Conservation (phyloP, 2,888 invertebrate species). For the Trissolcus japonicus region DNA sequence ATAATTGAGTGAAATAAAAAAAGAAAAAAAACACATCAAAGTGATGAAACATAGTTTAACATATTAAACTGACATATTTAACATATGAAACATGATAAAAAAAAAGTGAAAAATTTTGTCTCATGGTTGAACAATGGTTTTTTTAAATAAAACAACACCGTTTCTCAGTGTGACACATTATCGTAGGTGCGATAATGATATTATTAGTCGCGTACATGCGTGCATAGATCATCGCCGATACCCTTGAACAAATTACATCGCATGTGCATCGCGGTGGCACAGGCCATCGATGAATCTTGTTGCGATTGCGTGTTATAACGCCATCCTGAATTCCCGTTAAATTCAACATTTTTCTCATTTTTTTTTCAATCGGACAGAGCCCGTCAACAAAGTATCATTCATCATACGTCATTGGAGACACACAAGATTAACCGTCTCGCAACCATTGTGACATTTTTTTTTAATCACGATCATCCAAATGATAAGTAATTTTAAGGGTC, state of each 20-base stretch:
- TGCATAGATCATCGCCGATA: constrained; percentile 49
- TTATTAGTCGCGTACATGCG: constrained; percentile 53
- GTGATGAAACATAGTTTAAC: too few species aligned
- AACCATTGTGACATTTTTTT: constrained; percentile 1
- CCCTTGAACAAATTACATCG: constrained; percentile 48
- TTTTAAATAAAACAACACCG: constrained; percentile 27
- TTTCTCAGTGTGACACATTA: constrained; percentile 48
- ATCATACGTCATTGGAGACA: constrained; percentile 44
- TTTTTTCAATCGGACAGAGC: constrained; percentile 1
- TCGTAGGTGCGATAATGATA: constrained; percentile 57
- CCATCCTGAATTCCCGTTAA: constrained; percentile 33
- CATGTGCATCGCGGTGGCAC: constrained; percentile 40
- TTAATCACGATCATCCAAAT: constrained; percentile 9
- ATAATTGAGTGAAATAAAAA: too few species aligned
- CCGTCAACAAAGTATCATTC: constrained; percentile 29
- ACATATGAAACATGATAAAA: background rate
- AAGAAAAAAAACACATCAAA: too few species aligned
- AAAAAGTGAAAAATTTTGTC: background rate
- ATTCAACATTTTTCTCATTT: constrained; percentile 11
- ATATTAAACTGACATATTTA: too few species aligned
- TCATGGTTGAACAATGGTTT: constrained; percentile 21
- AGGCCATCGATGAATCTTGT: constrained; percentile 32
- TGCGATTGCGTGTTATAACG: constrained; percentile 32
- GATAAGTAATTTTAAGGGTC: background rate
- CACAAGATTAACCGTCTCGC: constrained; percentile 33